phyloP scores from a whole-genome alignment of 2,797 vertebrate species.

The Cyclura pinguis region DNA sequence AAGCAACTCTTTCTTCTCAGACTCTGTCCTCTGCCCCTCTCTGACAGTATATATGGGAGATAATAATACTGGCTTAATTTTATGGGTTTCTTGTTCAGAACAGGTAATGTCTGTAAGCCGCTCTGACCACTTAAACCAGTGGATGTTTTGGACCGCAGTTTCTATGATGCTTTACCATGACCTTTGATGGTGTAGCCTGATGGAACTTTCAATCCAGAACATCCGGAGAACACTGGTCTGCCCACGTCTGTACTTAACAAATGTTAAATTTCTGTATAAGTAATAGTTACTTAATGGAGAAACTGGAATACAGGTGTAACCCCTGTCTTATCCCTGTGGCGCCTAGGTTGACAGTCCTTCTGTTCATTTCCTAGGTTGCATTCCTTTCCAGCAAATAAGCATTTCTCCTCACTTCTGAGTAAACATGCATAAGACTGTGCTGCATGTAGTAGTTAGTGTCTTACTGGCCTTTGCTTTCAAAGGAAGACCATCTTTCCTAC shows the following conservation, averaged over 20 bases:
- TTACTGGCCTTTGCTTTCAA: rapidly evolving
- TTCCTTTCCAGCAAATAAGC: not conserved
- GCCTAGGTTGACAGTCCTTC: not conserved
- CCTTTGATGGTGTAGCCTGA: not conserved
- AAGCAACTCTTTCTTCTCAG: too few relatives aligned
- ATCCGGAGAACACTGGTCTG: not conserved
- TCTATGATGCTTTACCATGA: too few relatives aligned
- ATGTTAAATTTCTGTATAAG: not conserved
- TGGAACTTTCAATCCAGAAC: not conserved
- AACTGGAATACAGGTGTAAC: rapidly evolving
- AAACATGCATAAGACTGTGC: not conserved
- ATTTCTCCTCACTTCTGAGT: not conserved
- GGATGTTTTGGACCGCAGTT: not conserved
- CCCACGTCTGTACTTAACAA: not conserved
- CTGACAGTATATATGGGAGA: not conserved
- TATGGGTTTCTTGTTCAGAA: not conserved
- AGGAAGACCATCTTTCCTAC: not conserved
- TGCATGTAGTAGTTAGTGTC: not conserved
- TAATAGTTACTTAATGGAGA: rapidly evolving
- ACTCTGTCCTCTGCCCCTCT: not conserved
- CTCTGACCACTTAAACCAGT: not conserved
- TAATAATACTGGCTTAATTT: not conserved
- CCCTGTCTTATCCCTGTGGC: not conserved
- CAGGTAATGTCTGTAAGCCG: too few relatives aligned
- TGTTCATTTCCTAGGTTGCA: not conserved